Base-by-base conservation (phyloP, 1,140 invertebrate species). In the Drosophila melanogaster region DNA sequence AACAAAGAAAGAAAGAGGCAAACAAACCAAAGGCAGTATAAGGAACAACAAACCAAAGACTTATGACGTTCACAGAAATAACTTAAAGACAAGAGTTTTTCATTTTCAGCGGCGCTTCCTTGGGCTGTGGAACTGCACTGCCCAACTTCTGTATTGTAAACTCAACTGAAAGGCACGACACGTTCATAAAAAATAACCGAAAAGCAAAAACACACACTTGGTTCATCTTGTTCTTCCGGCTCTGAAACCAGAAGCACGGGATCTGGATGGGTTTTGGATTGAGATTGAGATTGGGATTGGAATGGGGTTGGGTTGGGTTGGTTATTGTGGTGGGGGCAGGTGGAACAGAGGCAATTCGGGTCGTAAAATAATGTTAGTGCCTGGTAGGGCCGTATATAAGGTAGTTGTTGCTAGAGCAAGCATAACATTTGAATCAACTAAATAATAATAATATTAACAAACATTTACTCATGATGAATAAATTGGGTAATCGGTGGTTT, bases 21-120 rank as follows among this genome's bases (percentile, higher is more conserved):
- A 61, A 81, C 41, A 81, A 53, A 71, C 65, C 55, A 19, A 70
- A 57, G 53, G 50, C 67, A 53, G 67, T 71, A 71, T 71, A 71
- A 56, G 66, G 33, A 71, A 35, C 50, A 74, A 74, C 53, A 67
- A 66, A 81, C 53, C 80, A 56, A 78, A 73, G 77, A 72, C 67
- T 78, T 72, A 79, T 79, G 76, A 81, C 66, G 66, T 73, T 77
- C 61, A 78, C 70, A 79, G 55, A 77, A 83, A 83, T 66, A 81
- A 74, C 58, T 81, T 81, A 85, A 78, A 69, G 47, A 81, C 62
- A 87, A 87, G 67, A 85, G 78, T 81, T 77, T 61, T 81, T 81
- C 75, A 66, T 75, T 65, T 64, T 65, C 47, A 62, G 56, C 33
- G 47, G 50, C 51, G 47, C 54, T 65, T 72, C 33, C 54, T 50